Evolutionary conservation across 2,888 invertebrate genomes (phyloP), one percentile per base, ranked within the genome.

Genomic region (Torymus texanus): DNA sequence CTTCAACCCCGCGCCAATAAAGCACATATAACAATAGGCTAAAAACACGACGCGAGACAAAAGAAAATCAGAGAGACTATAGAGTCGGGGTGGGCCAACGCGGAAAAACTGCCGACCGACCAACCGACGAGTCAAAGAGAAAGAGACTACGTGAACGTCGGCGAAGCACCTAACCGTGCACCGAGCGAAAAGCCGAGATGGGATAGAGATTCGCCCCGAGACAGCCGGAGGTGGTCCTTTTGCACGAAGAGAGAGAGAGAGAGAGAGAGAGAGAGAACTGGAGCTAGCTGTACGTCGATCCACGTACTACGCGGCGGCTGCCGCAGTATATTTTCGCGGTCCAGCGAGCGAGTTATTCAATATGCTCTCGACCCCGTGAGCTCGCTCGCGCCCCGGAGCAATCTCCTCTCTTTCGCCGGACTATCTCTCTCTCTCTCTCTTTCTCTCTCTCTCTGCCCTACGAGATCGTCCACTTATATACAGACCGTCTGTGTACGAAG

Each of bases 331-430:
- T 90, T 90, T 90, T 90, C 90, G 90, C 90, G 89, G 90, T 90
- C 90, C 90, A 89, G 89, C 90, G 90, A 90, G 88, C 90, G 89
- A 89, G 90, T 90, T 90, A 90, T 90, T 90, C 89, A 90, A 90
- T 90, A 90, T 89, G 88, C 88, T 87, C 89, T 87, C 89, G 87
- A 87, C 86, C 88, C 89, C 88, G 86, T 41, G 41, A 5, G 12
- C 14, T 16, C 50, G 87, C 14, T 16, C 55, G 87, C 88, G 87
- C 88, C 89, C 88, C 85, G 87, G 87, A 88, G 90, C 89, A 87
- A 89, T 89, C 87, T 89, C 86, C 84, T 84, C 83, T 85, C 85
- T 85, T 51, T 53, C 29, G 4, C 21, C 21, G 41, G 41, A 8
- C 83, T 81, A 81, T 75, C 80, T 53, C 83, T 81, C 82, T 72